Percentiles rank a stretch among this genome's conserved stretches.
Conservation (phyloP, 2,113 vertebrate species). For the Onychostruthus taczanowskii region DNA sequence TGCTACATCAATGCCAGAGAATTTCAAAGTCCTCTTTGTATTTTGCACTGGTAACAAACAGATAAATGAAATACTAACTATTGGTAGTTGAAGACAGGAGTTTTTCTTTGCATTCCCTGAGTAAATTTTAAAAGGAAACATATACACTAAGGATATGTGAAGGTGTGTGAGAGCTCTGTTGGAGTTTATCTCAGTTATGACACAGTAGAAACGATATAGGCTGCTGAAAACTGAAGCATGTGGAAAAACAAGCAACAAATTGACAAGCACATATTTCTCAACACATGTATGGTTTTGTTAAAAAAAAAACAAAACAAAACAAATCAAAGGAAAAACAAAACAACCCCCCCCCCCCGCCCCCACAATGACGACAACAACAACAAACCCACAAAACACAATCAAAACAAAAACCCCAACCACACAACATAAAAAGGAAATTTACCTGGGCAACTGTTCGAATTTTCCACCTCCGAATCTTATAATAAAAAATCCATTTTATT, state of each 20-base stretch:
- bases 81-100: background rate
- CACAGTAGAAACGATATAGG: background rate
- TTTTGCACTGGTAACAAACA: background rate
- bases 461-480: background rate
- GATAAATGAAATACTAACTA: background rate
- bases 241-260: background rate
- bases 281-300: background rate
- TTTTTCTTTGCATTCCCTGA: background rate
- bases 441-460: background rate
- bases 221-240: background rate
- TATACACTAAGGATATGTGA: background rate
- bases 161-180: background rate
- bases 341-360: too few species aligned
- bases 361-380: background rate
- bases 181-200: background rate
- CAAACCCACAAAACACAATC: background rate
- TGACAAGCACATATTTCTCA: background rate
- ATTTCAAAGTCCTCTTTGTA: background rate
- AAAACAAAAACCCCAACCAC: background rate
- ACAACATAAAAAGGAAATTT: background rate
- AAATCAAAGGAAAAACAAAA: background rate
- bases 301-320: background rate
- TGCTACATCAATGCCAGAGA: background rate
- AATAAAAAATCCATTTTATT: background rate
- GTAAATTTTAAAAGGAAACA: background rate